Conservation (phyloP, 2,113 vertebrate species). For the Axis porcinus region DNA sequence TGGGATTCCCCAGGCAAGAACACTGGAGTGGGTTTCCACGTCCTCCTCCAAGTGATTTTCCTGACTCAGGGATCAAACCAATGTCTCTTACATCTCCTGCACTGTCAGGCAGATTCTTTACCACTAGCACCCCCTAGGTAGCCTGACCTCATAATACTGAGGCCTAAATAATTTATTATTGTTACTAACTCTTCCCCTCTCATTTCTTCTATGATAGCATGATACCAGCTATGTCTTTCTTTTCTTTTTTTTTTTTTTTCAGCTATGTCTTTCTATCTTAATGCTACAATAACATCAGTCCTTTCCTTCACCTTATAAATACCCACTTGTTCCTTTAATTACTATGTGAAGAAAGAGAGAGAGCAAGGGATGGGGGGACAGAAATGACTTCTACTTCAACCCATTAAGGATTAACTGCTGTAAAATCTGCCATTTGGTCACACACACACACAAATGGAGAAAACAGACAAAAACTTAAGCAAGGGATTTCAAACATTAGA, state of each 20-base stretch:
- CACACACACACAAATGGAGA: background rate
- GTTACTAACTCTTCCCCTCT: background rate
- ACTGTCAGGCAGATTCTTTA: background rate
- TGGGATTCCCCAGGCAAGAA: background rate
- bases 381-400: background rate
- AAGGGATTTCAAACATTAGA: background rate
- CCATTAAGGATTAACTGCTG: background rate
- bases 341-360: background rate
- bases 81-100: background rate
- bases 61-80: background rate
- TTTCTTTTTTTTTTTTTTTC: no score
- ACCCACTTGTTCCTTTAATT: background rate
- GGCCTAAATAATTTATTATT: background rate
- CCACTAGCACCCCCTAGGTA: background rate
- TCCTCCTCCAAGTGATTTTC: background rate
- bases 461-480: background rate
- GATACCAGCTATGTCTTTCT: background rate
- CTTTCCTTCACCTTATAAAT: background rate
- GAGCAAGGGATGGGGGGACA: no score
- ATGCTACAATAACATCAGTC: background rate
- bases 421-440: background rate
- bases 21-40: background rate
- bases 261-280: background rate
- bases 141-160: background rate
- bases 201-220: background rate